Base-by-base conservation (phyloP, 1,140 invertebrate species). In the Stenopsyche tienmushanensis region DNA sequence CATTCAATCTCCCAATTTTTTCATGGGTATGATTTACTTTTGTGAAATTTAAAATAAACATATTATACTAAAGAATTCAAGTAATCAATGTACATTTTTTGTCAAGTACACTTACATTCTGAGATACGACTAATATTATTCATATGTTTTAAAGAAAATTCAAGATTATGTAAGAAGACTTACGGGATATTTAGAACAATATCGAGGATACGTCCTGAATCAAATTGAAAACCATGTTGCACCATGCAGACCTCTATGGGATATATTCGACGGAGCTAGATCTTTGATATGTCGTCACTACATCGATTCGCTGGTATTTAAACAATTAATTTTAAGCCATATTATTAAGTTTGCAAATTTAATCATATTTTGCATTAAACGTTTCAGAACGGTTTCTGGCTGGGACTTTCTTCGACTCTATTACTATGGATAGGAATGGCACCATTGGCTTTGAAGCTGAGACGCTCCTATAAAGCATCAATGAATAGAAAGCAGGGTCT, bases 191-290 rank as follows among this genome's bases (percentile, higher is more conserved):
- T 72, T 86, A 64, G 84, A 86, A 54, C 86, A 86, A 70, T 89
- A 86, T 80, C 78, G 85, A 0, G 82, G 81, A 26, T 86, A 88
- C 52, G 86, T 89, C 26, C 76, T 86, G 1, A 78, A 80, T 0
- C 82, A 87, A 54, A 81, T 87, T 23, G 80, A 82, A 18, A 82
- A 83, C 26, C 83, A 84, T 41, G 84, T 87, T 1, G 86, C 86
- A 1, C 84, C 85, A 21, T 92, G 90, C 76, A 81, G 84, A 13
- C 88, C 89, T 5, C 76, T 92, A 13, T 91, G 87, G 82, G 81
- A 88, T 26, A 82, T 90, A 26, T 85, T 87, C 59, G 78, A 88
- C 67, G 85, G 86, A 13, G 75, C 83, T 13, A 82, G 88, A 66
- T 78, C 84, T 9, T 78, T 88, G 60, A 57, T 90, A 10, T 92